phyloP scores from a whole-genome alignment of 2,113 vertebrate species.

The Eudorcas thomsonii region DNA sequence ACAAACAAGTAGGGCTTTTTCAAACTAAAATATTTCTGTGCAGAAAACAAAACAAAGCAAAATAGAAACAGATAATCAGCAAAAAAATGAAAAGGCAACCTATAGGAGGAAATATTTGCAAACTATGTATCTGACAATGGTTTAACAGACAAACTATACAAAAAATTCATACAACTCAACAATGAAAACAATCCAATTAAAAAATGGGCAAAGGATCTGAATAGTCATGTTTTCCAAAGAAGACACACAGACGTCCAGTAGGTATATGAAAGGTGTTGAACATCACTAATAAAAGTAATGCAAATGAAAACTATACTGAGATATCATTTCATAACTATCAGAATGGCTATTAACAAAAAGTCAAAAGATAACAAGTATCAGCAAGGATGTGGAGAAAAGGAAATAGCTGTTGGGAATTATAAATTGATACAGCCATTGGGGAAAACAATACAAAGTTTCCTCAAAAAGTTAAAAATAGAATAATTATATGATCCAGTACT shows the following conservation, averaged over 20 bases:
- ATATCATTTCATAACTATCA: background rate
- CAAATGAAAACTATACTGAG: background rate
- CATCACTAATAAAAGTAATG: background rate
- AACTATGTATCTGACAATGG: background rate
- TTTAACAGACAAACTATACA: background rate
- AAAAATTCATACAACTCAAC: background rate
- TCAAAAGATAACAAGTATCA: background rate
- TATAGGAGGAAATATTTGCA: background rate
- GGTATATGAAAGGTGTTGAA: background rate
- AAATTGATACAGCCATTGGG: background rate
- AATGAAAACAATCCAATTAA: background rate
- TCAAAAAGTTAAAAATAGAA: background rate
- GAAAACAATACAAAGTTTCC: background rate
- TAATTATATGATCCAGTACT: background rate
- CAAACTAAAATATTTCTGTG: background rate
- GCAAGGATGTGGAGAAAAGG: background rate
- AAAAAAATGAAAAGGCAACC: background rate
- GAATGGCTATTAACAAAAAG: background rate
- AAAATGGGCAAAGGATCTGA: background rate
- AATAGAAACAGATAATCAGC: background rate
- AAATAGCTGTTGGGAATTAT: background rate
- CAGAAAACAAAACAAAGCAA: background rate
- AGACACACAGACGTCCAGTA: background rate
- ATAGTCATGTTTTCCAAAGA: background rate
- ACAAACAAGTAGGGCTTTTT: background rate